Base-by-base conservation (phyloP, 1,140 invertebrate genomes). In the Drosophila trapezifrons region DNA sequence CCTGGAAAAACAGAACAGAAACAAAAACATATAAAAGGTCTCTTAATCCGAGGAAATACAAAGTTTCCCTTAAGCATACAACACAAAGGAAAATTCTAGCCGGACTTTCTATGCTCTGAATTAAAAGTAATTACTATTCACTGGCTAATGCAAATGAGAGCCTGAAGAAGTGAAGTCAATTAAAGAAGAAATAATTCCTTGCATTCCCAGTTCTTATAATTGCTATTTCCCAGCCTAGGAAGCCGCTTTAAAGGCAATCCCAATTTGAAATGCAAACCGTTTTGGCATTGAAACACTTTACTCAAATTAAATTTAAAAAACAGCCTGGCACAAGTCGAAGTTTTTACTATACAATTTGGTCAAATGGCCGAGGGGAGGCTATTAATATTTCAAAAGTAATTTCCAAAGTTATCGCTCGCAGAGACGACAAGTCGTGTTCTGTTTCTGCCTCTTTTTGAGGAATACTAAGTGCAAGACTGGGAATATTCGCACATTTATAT, bases 361-460 rank as follows among this genome's bases (percentile, higher is more conserved):
- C 42, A 42, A 51, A 57, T 81, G 43, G 66, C 78, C 78, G 43
- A 18, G 43, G 56, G 78, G 38, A 54, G 29, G 65, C 51, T 37
- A 54, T 73, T 81, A 72, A 77, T 73, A 63, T 80, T 80, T 76
- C 52, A 81, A 77, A 80, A 80, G 78, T 81, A 67, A 81, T 81
- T 77, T 81, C 37, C 54, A 59, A 58, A 80, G 64, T 81, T 57
- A 46, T 37, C 12, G 52, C 37, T 54, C 45, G 46, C 38, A 63
- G 63, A 58, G 60, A 38, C 42, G 22, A 38, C 42, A 17, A 52
- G 57, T 6, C 20, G 20, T 25, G n/a, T 32, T 13, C 12, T 35
- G 13, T 32, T 12, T 22, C 38, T 18, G n/a, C n/a, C n/a, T 45
- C 29, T 20, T 18, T 35, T 43, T 43, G 4, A 7, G 22, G 29